Conservation (phyloP, 2,113 vertebrate genomes). For the Nicator chloris region DNA sequence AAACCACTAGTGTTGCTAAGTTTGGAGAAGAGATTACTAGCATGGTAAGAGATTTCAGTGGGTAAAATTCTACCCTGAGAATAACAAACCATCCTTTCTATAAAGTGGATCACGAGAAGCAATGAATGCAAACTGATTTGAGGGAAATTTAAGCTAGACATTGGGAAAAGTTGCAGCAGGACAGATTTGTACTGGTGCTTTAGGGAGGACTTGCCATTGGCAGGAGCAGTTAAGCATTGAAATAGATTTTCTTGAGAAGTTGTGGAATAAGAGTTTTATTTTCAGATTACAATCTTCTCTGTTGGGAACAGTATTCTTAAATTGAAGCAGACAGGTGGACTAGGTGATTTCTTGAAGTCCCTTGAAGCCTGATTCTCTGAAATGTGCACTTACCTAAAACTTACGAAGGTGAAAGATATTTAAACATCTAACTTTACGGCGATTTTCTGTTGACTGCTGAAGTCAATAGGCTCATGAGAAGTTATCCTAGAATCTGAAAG, state of each 20-base stretch:
- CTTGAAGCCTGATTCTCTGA: background rate
- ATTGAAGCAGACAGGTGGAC: background rate
- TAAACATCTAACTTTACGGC: background rate
- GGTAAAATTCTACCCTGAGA: background rate
- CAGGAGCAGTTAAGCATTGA: background rate
- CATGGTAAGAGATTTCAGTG: background rate
- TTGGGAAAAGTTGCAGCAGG: background rate
- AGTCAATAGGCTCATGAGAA: background rate
- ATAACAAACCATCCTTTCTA: background rate
- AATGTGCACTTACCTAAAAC: background rate
- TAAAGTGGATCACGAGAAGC: background rate
- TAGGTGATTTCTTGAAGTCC: background rate
- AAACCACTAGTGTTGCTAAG: background rate
- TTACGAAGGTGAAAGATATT: background rate
- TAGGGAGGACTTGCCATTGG: background rate
- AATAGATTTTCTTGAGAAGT: background rate
- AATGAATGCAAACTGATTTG: background rate
- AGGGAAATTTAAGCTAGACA: background rate
- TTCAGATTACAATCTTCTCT: background rate
- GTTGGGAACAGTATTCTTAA: background rate
- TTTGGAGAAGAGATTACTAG: background rate
- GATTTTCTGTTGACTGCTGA: background rate
- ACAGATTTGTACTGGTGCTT: background rate
- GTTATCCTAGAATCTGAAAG: background rate
- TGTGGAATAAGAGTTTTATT: background rate